Conservation (phyloP, 2,888 invertebrate species). For the Fragum sueziense region DNA sequence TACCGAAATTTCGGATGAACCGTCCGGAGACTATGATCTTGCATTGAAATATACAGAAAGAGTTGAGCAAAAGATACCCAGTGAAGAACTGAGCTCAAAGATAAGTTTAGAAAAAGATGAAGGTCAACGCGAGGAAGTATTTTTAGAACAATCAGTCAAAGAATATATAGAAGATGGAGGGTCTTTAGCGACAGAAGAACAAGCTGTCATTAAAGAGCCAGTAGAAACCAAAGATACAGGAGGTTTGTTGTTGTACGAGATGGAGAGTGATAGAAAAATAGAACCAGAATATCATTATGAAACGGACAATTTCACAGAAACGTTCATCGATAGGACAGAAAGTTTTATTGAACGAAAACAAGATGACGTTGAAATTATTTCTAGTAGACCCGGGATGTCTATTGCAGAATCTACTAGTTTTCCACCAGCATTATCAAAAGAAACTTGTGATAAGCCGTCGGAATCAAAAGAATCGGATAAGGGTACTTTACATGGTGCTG, state of each 20-base stretch:
- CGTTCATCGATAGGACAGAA: conserved; percentile 64
- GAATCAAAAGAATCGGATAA: neutral
- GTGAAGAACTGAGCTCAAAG: conserved; percentile 18
- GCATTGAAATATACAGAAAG: conserved; percentile 48
- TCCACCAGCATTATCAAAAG: neutral
- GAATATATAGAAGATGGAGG: neutral
- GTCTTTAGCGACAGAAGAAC: neutral
- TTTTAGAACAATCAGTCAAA: neutral
- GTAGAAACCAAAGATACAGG: neutral
- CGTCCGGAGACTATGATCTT: conserved; percentile 52
- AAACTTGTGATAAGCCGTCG: neutral
- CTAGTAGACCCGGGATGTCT: neutral
- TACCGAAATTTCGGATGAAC: conserved; percentile 25
- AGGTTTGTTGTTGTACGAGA: neutral
- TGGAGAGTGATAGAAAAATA: conserved; percentile 11
- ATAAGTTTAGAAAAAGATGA: neutral
- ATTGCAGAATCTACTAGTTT: conserved; percentile 7
- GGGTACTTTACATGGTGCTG: neutral
- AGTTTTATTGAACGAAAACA: conserved; percentile 50
- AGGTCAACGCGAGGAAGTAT: neutral
- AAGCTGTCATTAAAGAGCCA: neutral
- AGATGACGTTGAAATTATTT: conserved; percentile 29
- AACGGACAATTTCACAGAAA: conserved; percentile 48
- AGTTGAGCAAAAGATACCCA: conserved; percentile 38
- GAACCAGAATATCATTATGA: conserved; percentile 45